Evolutionary conservation across 2,888 invertebrate genomes (phyloP).

Genomic region (Villa cingulata): DNA sequence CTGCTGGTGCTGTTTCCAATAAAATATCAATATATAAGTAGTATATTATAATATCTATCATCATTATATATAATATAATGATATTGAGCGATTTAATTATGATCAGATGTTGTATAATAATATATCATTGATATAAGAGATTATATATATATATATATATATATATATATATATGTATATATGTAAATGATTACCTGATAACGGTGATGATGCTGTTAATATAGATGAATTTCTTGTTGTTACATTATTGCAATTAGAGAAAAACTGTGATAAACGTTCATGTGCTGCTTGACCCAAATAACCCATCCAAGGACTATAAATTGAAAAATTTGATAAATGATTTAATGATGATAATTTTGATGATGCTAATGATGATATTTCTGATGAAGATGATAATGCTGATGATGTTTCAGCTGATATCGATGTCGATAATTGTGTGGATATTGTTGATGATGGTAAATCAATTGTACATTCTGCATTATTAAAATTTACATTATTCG

Average conservation of each 20-base stretch:
- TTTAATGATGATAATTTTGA: constrained; percentile 19
- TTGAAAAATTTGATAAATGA: constrained; percentile 27
- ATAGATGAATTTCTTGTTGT: not conserved
- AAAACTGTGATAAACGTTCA: constrained; percentile 31
- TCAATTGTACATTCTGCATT: not conserved
- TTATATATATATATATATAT: too few species aligned
- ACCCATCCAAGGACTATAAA: constrained; percentile 36
- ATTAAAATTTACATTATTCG: not conserved
- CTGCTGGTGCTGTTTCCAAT: not conserved
- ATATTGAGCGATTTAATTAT: too few species aligned
- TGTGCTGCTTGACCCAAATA: constrained; percentile 33
- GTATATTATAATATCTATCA: too few species aligned
- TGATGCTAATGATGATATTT: constrained; percentile 6
- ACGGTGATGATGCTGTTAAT: constrained; percentile 7
- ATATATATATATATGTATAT: too few species aligned
- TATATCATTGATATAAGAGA: too few species aligned
- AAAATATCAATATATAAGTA: not conserved
- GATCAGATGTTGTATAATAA: too few species aligned
- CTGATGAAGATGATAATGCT: not conserved
- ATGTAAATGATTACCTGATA: constrained; percentile 2
- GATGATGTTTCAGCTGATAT: not conserved
- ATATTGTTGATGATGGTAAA: not conserved
- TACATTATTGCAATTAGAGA: constrained; percentile 12
- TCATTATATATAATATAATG: too few species aligned
- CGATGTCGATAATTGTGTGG: not conserved